Evolutionary conservation across 2,888 invertebrate species (phyloP), one percentile per base, ranked within the genome.

Genomic region (Drosophila crucigera): DNA sequence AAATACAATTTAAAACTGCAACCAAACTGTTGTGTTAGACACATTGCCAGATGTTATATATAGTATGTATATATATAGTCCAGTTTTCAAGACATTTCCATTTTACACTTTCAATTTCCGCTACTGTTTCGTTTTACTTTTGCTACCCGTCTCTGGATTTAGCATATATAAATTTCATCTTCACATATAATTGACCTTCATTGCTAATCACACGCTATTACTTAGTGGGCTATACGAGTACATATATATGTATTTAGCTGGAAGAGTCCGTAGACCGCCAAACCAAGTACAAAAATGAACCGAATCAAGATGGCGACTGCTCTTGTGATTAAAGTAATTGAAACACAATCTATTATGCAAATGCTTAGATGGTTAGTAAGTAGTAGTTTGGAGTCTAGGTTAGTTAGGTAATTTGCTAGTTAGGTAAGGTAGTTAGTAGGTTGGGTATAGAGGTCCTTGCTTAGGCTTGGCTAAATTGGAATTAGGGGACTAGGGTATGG

Each of bases 151-250:
- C 67, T 47, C 60, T 55, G 62, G 63, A 70, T 84, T 76, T 80
- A 76, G 73, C 84, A 78, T 90, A 78, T 73, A 78, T 73, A 85
- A 83, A 77, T 88, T 90, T 83, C 81, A 75, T 79, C 63, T 83
- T 87, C 68, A 76, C 78, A 85, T 82, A 90, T 89, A 89, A 89
- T 89, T 89, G 88, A 89, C 88, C 91, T 91, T 89, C 91, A 89
- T 89, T 89, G 83, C 91, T 89, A 91, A 89, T 89, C 88, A 89
- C 88, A 87, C 88, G 83, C 84, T 88, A 84, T 70, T 82, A 83
- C 68, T 71, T 78, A 73, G 50, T 73, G 73, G 61, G 67, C 65
- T 63, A 65, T 58, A 76, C 67, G 54, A 71, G 71, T 76, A 76
- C 80, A 47, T 79, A 33, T 35, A 22, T 53, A 31, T 31, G 31